These are phyloP conservation scores for Budorcas taxicolor DNA, from an alignment of 2,113 vertebrate species.

Conservation along the genomic window DNA sequence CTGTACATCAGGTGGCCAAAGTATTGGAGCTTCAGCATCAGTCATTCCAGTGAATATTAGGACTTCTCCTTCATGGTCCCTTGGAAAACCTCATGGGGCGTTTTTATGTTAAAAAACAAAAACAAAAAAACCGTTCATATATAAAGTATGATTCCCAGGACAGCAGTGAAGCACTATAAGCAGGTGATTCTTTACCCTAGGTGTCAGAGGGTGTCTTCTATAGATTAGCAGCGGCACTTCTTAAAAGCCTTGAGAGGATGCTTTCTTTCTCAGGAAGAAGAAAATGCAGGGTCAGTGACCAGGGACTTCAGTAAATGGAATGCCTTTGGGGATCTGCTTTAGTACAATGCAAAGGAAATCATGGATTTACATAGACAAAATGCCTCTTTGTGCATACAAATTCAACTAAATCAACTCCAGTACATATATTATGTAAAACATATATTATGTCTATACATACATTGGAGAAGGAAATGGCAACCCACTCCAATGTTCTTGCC, in stretches of 20 bases:
- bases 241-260: neutral
- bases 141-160: neutral
- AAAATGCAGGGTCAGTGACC: neutral
- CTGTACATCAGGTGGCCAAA: neutral
- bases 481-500: too few species aligned
- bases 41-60: neutral
- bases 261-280: neutral
- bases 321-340: neutral
- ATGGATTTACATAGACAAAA: neutral
- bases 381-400: neutral
- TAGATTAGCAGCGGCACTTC: neutral
- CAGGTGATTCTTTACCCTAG: neutral
- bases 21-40: neutral
- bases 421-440: neutral
- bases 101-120: constrained; percentile 17
- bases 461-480: too few species aligned
- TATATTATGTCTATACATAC: neutral
- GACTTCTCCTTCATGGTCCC: neutral
- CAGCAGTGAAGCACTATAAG: neutral
- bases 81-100: neutral
- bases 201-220: neutral
- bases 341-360: neutral
- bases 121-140: neutral
- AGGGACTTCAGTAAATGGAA: neutral
- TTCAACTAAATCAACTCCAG: neutral